phyloP scores from a whole-genome alignment of 2,888 invertebrate species.

The Lingula anatina region DNA sequence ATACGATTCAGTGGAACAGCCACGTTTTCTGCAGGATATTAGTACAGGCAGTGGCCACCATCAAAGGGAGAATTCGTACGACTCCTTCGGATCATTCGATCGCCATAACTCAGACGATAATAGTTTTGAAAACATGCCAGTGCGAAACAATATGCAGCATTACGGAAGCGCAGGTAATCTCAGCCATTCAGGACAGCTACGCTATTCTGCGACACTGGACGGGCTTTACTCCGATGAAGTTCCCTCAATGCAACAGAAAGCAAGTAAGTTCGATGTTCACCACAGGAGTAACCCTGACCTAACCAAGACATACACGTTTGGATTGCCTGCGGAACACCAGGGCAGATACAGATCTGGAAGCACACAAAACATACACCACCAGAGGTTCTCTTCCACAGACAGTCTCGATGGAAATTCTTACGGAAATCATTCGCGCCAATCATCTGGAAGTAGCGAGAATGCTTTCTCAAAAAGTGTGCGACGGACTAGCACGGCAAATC shows the following conservation, averaged over 20 bases:
- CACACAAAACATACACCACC: slow-evolving; percentile 2
- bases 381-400: slow-evolving; percentile 34
- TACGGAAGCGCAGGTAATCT: slow-evolving; percentile 30
- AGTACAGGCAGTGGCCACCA: slow-evolving; percentile 12
- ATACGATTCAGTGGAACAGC: slow-evolving; percentile 5
- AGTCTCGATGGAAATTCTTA: slow-evolving; percentile 28
- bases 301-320: too few species aligned
- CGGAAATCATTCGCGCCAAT: slow-evolving; percentile 33
- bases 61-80: slow-evolving; percentile 32
- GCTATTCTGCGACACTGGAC: too few species aligned
- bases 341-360: too few species aligned
- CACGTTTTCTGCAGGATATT: slow-evolving; percentile 6
- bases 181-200: too few species aligned
- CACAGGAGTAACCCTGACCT: too few species aligned
- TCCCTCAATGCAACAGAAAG: too few species aligned
- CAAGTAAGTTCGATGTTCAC: too few species aligned
- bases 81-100: slow-evolving; percentile 33
- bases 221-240: too few species aligned
- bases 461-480: slow-evolving; percentile 12
- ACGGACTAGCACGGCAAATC: slow-evolving; percentile 18
- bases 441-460: slow-evolving; percentile 29
- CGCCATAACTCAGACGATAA: not conserved
- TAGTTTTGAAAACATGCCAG: slow-evolving; percentile 23
- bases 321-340: too few species aligned
- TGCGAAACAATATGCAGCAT: slow-evolving; percentile 21